Evolutionary conservation across 2,888 invertebrate species (phyloP), one percentile per base, ranked within the genome.

Genomic region (Pristionchus entomophagus): DNA sequence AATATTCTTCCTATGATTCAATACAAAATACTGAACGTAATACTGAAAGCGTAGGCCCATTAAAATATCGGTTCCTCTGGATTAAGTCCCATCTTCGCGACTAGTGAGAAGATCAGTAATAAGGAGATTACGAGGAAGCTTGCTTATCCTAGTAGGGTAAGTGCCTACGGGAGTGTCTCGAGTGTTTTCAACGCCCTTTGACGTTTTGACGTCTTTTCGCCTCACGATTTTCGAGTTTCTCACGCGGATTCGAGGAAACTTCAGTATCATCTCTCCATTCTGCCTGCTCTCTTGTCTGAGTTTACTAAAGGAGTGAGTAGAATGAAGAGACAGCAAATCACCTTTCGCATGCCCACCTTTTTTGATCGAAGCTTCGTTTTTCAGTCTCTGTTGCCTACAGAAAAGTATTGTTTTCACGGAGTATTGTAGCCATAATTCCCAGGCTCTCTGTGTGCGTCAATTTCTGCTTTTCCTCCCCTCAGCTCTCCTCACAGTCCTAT

Each of bases 371-470:
- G 8, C 45, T n/a, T n/a, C n/a, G n/a, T n/a, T n/a, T n/a, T n/a
- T n/a, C n/a, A n/a, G n/a, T n/a, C 56, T 19, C 32, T 35, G 35
- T 65, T 65, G 65, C 65, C 35, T 35, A 65, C 65, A 65, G 65
- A 29, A 65, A 59, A 12, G 17, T 35, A 73, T 73, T 73, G 73
- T 73, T 73, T 41, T 45, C 45, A 5, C n/a, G 22, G 19, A 14
- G 26, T 41, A 73, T 73, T 73, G 73, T 73, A 45, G 73, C 17
- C 73, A 73, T 73, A 73, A 73, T 73, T 73, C 65, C 65, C 65
- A 35, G 35, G 26, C 56, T n/a, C 49, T 19, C 59, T 56, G 56
- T n/a, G n/a, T n/a, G n/a, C n/a, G n/a, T n/a, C n/a, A n/a, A n/a
- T 56, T 14, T 29, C 17, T 82, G 53, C 82, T 59, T 29, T 14